Conservation (phyloP, 2,888 invertebrate genomes). For the Eulithis testata region DNA sequence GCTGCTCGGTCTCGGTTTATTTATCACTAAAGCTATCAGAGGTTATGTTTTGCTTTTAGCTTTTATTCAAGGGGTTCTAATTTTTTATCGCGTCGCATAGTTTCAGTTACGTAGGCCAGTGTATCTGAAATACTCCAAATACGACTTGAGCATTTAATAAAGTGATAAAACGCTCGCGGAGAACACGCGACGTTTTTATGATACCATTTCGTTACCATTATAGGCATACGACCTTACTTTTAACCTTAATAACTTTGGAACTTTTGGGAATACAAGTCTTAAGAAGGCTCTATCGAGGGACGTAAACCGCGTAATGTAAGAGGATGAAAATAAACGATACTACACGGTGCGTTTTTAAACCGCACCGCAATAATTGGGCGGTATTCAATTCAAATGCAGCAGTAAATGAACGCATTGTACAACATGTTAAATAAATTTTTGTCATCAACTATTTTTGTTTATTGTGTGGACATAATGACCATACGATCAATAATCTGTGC, state of each 20-base stretch:
- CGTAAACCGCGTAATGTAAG: conserved; percentile 34
- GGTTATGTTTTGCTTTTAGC: too few relatives aligned
- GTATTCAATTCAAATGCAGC: background rate
- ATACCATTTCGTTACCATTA: conserved; percentile 61
- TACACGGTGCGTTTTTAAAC: background rate
- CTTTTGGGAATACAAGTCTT: conserved; percentile 49
- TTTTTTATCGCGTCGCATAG: background rate
- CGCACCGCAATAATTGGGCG: background rate
- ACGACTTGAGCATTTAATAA: conserved; percentile 71
- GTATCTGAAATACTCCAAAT: conserved; percentile 50
- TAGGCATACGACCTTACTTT: conserved; percentile 54
- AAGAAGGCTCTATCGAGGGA: conserved; percentile 44
- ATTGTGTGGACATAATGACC: too few relatives aligned
- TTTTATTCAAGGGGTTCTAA: too few relatives aligned
- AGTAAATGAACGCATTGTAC: too few relatives aligned
- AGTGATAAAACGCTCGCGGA: conserved; percentile 70
- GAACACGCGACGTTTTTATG: conserved; percentile 72
- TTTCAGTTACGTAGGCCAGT: background rate
- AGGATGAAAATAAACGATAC: conserved; percentile 20
- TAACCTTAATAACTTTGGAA: conserved; percentile 57
- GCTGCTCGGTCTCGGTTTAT: background rate
- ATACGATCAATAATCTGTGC: too few relatives aligned
- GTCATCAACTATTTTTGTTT: too few relatives aligned
- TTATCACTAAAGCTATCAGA: background rate
- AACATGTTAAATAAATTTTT: too few relatives aligned